Evolutionary conservation across 1,140 invertebrate species (phyloP).

Genomic region (Anoplophora glabripennis): DNA sequence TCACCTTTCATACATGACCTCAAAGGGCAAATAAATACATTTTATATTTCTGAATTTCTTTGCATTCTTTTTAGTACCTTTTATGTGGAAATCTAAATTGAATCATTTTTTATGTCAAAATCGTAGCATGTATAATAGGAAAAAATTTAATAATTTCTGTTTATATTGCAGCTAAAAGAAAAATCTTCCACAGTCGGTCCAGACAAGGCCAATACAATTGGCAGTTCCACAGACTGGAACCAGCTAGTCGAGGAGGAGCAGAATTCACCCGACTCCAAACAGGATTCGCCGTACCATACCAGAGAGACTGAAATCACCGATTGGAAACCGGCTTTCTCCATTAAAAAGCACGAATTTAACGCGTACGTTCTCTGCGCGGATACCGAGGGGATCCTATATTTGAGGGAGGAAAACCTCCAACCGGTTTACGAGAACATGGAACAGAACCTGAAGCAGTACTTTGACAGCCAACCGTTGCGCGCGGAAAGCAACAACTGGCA

Average conservation of each 20-base stretch:
- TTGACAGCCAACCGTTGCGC: slow-evolving; percentile 20
- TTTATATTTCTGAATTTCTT: too few relatives aligned
- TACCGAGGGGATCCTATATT: slow-evolving; percentile 25
- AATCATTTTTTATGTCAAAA: too few relatives aligned
- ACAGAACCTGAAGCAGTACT: slow-evolving; percentile 24
- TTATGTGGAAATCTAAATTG: too few relatives aligned
- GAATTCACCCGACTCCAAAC: not conserved
- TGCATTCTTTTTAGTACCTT: too few relatives aligned
- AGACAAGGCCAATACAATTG: too few relatives aligned
- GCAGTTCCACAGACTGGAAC: slow-evolving; percentile 10
- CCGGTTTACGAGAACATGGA: slow-evolving; percentile 27
- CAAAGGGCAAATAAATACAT: too few relatives aligned
- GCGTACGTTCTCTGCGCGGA: slow-evolving; percentile 29
- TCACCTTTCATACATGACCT: too few relatives aligned
- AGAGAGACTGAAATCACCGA: slow-evolving; percentile 18
- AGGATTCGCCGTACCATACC: slow-evolving; percentile 12
- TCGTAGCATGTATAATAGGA: too few relatives aligned
- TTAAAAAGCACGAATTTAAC: slow-evolving; percentile 22
- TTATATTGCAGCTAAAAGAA: too few relatives aligned
- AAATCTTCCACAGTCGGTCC: too few relatives aligned
- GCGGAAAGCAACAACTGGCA: slow-evolving; percentile 21
- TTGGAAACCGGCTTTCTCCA: slow-evolving; percentile 25
- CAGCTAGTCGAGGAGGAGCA: slow-evolving; percentile 15
- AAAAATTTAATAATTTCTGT: too few relatives aligned
- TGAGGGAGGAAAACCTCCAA: slow-evolving; percentile 20